Percentiles rank a stretch among this genome's conserved stretches.
Evolutionary conservation across 2,888 invertebrate species (phyloP).

Genomic region (Latrodectus hesperus): DNA sequence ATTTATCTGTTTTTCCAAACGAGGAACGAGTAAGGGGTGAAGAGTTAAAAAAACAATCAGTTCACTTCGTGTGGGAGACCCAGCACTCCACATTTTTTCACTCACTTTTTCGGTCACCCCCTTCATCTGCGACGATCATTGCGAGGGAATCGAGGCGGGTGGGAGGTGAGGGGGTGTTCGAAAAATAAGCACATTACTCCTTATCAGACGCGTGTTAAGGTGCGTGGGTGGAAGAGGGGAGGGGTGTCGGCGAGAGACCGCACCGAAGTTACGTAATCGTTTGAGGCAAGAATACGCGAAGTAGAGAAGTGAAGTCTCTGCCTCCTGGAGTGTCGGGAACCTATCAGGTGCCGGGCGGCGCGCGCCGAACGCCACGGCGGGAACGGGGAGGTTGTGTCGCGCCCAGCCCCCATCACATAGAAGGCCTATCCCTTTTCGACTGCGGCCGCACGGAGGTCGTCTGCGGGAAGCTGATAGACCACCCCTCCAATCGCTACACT

Average conservation of each 20-base stretch:
- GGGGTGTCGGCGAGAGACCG: slow-evolving; percentile 15
- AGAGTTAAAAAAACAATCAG: too few species aligned
- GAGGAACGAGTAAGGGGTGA: too few species aligned
- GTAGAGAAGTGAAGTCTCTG: not conserved
- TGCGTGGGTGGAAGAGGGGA: too few species aligned
- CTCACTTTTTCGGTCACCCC: not conserved
- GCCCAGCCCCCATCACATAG: slow-evolving; percentile 39
- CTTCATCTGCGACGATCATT: not conserved
- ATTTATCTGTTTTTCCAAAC: too few species aligned
- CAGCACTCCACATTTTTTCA: not conserved
- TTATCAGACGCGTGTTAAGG: not conserved
- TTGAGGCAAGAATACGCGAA: not conserved
- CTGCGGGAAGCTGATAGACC: slow-evolving; percentile 9
- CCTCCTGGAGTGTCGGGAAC: slow-evolving; percentile 19
- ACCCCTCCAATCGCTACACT: slow-evolving; percentile 17
- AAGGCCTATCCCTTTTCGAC: slow-evolving; percentile 14
- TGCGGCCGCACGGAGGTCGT: slow-evolving; percentile 21
- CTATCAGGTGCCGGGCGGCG: slow-evolving; percentile 46
- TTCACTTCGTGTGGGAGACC: not conserved
- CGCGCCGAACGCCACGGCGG: slow-evolving; percentile 20
- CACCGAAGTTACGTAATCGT: slow-evolving; percentile 43
- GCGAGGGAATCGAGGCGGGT: not conserved
- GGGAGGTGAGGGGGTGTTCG: not conserved
- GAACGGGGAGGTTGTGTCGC: slow-evolving; percentile 4
- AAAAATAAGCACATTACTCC: slow-evolving; percentile 24